Base-by-base conservation (phyloP, 2,888 invertebrate species). In the Euphydryas editha region DNA sequence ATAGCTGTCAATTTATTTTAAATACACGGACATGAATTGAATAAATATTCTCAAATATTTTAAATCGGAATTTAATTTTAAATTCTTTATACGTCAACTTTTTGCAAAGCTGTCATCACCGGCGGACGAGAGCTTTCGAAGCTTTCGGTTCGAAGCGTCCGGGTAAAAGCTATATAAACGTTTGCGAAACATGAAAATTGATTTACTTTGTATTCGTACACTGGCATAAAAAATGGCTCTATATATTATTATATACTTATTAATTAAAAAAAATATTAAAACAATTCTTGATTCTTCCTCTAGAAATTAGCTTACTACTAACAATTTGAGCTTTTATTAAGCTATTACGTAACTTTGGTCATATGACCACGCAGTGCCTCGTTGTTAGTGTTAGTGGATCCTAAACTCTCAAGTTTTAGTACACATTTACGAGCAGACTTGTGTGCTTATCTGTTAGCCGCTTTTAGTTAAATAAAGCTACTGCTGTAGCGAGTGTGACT, bases 331-430 rank as follows among this genome's bases (percentile, higher is more conserved):
- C 58, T 30, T 67, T 49, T 54, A 59, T 67, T 62, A 67, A 59
- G 59, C 18, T n/a, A 46, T 59, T 62, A 62, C 46, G 39, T 59
- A 47, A 59, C 36, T 46, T 37, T 18, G 15, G 51, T 7, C 59
- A 59, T 61, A 62, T 39, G 54, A 39, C 39, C 30, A 55, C 62
- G 54, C 62, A 62, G 44, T 18, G 47, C 21, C 47, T 20, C 5
- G 57, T 46, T 42, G 58, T 57, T 39, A 55, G 42, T 57, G 58
- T 57, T 39, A 55, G 49, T 51, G 42, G 51, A 47, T 54, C 57
- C 59, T 62, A 65, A 70, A 60, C 59, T 62, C 59, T 56, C 64
- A 60, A 65, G 49, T 65, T 54, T 70, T 70, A 70, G 65, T 65
- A 59, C 46, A 44, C 67, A 65, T 67, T 70, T 68, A 58, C 47